Percentiles rank a stretch among this genome's conserved stretches.
Evolutionary conservation across 1,140 invertebrate genomes (phyloP).

Genomic region (Sinella curviseta): DNA sequence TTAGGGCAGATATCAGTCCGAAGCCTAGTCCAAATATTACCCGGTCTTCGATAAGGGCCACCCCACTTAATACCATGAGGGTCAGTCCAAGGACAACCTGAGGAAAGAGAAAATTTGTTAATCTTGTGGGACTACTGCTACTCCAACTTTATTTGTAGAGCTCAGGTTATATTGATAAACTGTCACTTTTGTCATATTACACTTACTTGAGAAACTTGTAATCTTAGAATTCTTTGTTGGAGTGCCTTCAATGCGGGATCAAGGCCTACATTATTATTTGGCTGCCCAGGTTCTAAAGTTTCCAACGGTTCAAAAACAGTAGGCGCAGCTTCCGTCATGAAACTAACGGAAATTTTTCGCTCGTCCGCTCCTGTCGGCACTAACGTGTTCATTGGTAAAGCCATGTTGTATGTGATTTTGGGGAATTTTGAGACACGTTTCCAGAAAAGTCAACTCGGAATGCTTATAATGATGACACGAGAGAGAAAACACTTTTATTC

Average conservation of each 20-base stretch:
- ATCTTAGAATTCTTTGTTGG: constrained; percentile 38
- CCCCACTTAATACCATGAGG: constrained; percentile 41
- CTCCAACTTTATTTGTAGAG: background rate
- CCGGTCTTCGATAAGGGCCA: constrained; percentile 47
- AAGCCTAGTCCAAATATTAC: constrained; percentile 45
- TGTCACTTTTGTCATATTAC: too few relatives aligned
- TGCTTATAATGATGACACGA: too few relatives aligned
- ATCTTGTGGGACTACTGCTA: background rate
- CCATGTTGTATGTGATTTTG: background rate
- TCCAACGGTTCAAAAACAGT: constrained; percentile 1
- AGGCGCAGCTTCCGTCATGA: constrained; percentile 36
- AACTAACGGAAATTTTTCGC: constrained; percentile 40
- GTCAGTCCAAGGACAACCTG: constrained; percentile 45
- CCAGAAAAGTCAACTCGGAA: too few relatives aligned
- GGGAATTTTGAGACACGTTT: background rate
- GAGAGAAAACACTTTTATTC: too few relatives aligned
- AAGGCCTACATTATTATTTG: background rate
- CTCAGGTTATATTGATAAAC: too few relatives aligned
- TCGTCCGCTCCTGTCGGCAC: background rate
- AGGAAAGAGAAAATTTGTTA: constrained; percentile 23
- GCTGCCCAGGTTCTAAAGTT: constrained; percentile 14
- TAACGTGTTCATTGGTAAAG: background rate
- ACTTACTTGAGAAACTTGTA: constrained; percentile 43
- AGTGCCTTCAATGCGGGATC: constrained; percentile 38
- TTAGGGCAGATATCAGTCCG: constrained; percentile 38